phyloP scores from a whole-genome alignment of 2,888 invertebrate species.

The Chaetogeoica ovagalla region DNA sequence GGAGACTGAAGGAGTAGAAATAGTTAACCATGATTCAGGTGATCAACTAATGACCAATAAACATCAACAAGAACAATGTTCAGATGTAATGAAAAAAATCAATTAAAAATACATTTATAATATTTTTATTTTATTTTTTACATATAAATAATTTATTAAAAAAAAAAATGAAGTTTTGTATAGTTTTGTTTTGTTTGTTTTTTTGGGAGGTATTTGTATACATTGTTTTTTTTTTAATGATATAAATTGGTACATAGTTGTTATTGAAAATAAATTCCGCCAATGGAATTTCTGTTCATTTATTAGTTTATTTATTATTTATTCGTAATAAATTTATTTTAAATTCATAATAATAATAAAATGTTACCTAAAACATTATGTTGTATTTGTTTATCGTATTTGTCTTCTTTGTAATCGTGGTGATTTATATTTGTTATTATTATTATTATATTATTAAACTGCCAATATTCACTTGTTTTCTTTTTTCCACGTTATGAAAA shows the following conservation, averaged over 20 bases:
- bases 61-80: constrained; percentile 19
- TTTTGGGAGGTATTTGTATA: constrained; percentile 4
- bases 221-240: not conserved
- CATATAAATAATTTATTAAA: constrained; percentile 26
- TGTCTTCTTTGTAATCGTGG: constrained; percentile 3
- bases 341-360: not conserved
- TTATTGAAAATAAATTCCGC: constrained; percentile 10
- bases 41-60: constrained; percentile 4
- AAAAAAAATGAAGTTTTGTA: constrained; percentile 33
- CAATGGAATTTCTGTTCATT: constrained; percentile 12
- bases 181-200: not conserved
- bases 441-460: not conserved
- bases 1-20: constrained; percentile 29
- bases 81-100: constrained; percentile 20
- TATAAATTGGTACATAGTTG: constrained; percentile 8
- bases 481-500: too few species aligned
- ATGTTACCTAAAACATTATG: constrained; percentile 40
- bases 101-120: constrained; percentile 12
- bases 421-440: constrained; percentile 41
- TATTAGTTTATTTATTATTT: constrained; percentile 6
- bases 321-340: constrained; percentile 15
- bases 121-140: constrained; percentile 38
- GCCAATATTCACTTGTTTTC: too few species aligned
- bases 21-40: constrained; percentile 4
- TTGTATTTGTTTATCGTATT: constrained; percentile 22